Evolutionary conservation across 1,140 invertebrate species (phyloP), one percentile per base, ranked within the genome.

Genomic region (Zophobas morio): DNA sequence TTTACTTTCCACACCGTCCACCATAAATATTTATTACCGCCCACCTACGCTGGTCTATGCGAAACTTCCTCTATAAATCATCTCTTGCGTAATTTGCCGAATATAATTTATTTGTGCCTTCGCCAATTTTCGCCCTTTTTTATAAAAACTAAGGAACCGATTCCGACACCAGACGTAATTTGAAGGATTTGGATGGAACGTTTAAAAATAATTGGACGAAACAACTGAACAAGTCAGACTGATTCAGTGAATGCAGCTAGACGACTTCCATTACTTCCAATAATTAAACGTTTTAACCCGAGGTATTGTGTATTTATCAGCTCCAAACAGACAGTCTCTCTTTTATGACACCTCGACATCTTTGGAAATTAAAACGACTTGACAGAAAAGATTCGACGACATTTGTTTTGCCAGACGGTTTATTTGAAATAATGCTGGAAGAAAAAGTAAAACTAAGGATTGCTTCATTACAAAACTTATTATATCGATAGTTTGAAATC

Each of bases 281-380:
- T 80, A 80, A 80, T 80, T 80, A 80, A 80, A 80, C 79, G 79
- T 80, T 80, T 80, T 66, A 80, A 78, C 63, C 53, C 49, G 63
- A 74, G 54, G 77, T 78, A 80, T 80, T 80, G 79, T 80, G 79
- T 80, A 80, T 80, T 80, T 80, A 80, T 80, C 79, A 78, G 79
- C 70, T 37, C 51, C 74, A 80, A 80, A 80, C 79, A 80, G 79
- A 78, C 77, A 74, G 74, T 80, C 71, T 80, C 77, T 76, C 76
- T 78, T 78, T 72, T 53, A 72, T 54, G 36, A 46, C 47, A 72
- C 51, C 71, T 53, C 71, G 47, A 73, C 49, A 66, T 66, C 60
- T 66, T 66, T 33, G 37, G 42, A 66, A 66, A 66, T 66, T 66
- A 66, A 66, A 66, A 66, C 60, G 60, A 66, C 60, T 66, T 66